These are phyloP conservation scores for Mythimna ferrago DNA, from an alignment of 2,888 invertebrate species.

Conservation along the genomic window DNA sequence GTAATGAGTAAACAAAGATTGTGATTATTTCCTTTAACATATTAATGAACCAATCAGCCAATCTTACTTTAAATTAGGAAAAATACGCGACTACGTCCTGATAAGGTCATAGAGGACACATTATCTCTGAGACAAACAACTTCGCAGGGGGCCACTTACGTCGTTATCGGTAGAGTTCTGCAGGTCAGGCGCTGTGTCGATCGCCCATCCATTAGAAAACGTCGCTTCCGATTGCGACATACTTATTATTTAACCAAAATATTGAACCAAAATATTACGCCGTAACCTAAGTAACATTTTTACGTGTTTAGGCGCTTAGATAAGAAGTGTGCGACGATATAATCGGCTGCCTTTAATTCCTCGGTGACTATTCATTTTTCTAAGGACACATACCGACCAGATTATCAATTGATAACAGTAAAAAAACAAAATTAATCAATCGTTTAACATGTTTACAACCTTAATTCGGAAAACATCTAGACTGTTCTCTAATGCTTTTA, in stretches of 20 bases:
- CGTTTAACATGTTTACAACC: conserved; percentile 52
- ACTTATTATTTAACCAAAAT: conserved; percentile 53
- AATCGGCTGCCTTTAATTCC: conserved; percentile 21
- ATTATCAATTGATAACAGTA: conserved; percentile 45
- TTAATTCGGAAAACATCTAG: conserved; percentile 2
- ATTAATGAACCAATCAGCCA: background rate
- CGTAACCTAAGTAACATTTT: conserved; percentile 61
- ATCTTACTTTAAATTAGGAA: conserved; percentile 62
- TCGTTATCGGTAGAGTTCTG: conserved; percentile 82
- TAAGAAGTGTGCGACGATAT: conserved; percentile 44
- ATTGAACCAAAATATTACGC: conserved; percentile 59
- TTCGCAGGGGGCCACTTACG: conserved; percentile 88
- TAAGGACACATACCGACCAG: conserved; percentile 20
- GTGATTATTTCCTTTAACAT: conserved; percentile 11
- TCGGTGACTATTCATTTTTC: conserved; percentile 23
- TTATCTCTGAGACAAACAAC: conserved; percentile 85
- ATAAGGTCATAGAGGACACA: conserved; percentile 78
- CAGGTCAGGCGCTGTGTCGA: conserved; percentile 86
- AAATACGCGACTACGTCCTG: conserved; percentile 59
- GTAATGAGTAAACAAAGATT: conserved; percentile 32
- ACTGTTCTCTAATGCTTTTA: conserved; percentile 7
- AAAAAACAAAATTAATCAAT: conserved; percentile 31
- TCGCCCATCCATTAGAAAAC: conserved; percentile 87
- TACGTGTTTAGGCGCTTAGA: conserved; percentile 55
- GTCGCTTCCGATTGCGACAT: conserved; percentile 80